These are phyloP conservation scores for Camponotus pennsylvanicus DNA, from an alignment of 1,140 invertebrate species.

Conservation along the genomic window DNA sequence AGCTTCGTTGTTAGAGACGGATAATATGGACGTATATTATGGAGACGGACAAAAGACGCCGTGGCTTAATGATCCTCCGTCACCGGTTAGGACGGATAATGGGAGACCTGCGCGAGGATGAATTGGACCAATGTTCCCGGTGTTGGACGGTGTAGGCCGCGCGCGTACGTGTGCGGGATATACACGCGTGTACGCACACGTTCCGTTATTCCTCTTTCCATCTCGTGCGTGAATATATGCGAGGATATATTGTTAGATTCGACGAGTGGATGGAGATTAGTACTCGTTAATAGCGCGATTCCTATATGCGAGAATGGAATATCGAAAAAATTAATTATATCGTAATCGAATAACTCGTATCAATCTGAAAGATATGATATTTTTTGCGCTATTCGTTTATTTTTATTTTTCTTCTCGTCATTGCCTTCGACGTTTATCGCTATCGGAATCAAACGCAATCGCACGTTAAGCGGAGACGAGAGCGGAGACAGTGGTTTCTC, in stretches of 20 bases:
- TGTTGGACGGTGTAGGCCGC: conserved; percentile 46
- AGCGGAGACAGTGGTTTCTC: conserved; percentile 58
- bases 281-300: conserved; percentile 38
- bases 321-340: conserved; percentile 14
- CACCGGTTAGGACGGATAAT: conserved; percentile 74
- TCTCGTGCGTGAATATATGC: not conserved
- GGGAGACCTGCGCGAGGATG: conserved; percentile 71
- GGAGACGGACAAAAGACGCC: conserved; percentile 68
- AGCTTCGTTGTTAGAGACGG: conserved; percentile 43
- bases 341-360: conserved; percentile 4
- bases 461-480: conserved; percentile 22
- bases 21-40: conserved; percentile 44
- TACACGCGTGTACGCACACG: conserved; percentile 46
- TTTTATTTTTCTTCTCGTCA: not conserved
- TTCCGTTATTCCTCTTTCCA: conserved; percentile 26
- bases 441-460: not conserved
- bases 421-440: not conserved
- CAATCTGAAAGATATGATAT: not conserved
- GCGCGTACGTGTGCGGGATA: conserved; percentile 11
- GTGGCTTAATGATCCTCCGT: conserved; percentile 75
- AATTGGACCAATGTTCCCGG: conserved; percentile 70
- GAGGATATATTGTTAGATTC: conserved; percentile 43
- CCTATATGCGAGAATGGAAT: conserved; percentile 21
- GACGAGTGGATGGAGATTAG: conserved; percentile 17
- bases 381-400: not conserved